Base-by-base conservation (phyloP, 1,140 invertebrate species). In the Aphelenchoides avenae region DNA sequence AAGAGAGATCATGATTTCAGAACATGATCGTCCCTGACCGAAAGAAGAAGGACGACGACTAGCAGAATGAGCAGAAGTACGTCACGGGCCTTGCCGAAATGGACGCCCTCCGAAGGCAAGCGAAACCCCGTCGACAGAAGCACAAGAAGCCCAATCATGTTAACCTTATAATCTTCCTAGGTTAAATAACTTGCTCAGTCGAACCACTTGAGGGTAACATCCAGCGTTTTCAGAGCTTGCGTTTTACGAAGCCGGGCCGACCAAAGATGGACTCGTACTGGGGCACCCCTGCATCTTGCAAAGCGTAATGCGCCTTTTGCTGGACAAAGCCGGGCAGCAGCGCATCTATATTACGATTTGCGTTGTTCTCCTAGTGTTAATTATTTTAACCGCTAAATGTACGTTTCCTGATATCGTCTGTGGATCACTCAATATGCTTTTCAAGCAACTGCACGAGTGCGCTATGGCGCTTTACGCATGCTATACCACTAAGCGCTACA, bases 231-330 rank as follows among this genome's bases (percentile, higher is more conserved):
- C 31, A 70, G 71, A 74, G 60, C 49, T 71, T 71, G 22, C 53
- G 41, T 33, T 51, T 71, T 6, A 54, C 55, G 7, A 75, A 75
- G 37, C 68, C 68, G 11, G 57, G 74, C 41, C 80, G 81, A 40
- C 80, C 81, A 26, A 79, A 77, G 39, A 80, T 80, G 11, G 80
- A 80, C 29, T 81, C 79, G 71, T 69, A 80, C 24, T 82, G 81
- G 80, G 78, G 80, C 48, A 77, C 79, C 5, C 81, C 80, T 11
- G n/a, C n/a, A n/a, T 78, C 80, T 13, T 76, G 70, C 49, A 81
- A 81, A 60, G 77, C 79, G 1, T 64, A 78, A 20, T 72, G 71
- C 31, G 72, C 70, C 56, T 79, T 81, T 58, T 74, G 80, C 58
- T 81, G 80, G 80, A 71, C 71, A 40, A 78, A 77, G 44, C 79